A percentile compares a stretch with the other conserved stretches of the same genome.
These are phyloP conservation scores for Rhagophthalmus giganteus DNA, from an alignment of 2,888 invertebrate species.

Conservation along the genomic window DNA sequence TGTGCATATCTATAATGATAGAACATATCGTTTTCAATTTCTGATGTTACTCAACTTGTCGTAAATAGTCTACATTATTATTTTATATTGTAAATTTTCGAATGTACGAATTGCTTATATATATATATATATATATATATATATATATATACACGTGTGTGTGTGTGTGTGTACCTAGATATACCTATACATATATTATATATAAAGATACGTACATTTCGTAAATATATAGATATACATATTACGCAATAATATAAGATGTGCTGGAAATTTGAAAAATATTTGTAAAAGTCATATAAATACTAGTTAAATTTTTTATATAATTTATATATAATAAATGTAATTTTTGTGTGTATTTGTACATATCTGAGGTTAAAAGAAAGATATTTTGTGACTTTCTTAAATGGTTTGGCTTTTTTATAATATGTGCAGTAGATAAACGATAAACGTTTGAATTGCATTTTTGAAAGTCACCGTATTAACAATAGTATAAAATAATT, in stretches of 20 bases:
- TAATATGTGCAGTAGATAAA: slow-evolving; percentile 17
- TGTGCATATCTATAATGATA: slow-evolving; percentile 28
- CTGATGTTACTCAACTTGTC: slow-evolving; percentile 9
- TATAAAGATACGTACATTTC: no score
- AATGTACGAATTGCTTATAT: slow-evolving; percentile 24
- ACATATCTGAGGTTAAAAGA: slow-evolving; percentile 38
- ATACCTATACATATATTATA: slow-evolving; percentile 18
- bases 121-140: slow-evolving; percentile 18
- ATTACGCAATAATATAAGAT: slow-evolving; percentile 27
- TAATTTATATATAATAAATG: slow-evolving; percentile 51
- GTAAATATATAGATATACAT: no score
- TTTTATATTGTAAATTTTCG: slow-evolving; percentile 23
- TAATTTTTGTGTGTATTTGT: slow-evolving; percentile 50
- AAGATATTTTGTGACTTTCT: slow-evolving; percentile 23
- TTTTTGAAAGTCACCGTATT: slow-evolving; percentile 22
- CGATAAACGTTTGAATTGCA: slow-evolving; percentile 9
- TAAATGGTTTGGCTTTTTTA: slow-evolving; percentile 21
- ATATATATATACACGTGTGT: no score
- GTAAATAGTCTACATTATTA: slow-evolving; percentile 19
- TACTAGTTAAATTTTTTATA: slow-evolving; percentile 53
- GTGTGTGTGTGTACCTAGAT: slow-evolving; percentile 16
- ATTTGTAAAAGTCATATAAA: slow-evolving; percentile 40
- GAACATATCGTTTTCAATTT: slow-evolving; percentile 10
- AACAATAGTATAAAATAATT: no score
- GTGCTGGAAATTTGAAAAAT: slow-evolving; percentile 32